Evolutionary conservation across 53 echinoderm and acorn worm species (phyloP).

Genomic region (Temnopleurus reevesii): DNA sequence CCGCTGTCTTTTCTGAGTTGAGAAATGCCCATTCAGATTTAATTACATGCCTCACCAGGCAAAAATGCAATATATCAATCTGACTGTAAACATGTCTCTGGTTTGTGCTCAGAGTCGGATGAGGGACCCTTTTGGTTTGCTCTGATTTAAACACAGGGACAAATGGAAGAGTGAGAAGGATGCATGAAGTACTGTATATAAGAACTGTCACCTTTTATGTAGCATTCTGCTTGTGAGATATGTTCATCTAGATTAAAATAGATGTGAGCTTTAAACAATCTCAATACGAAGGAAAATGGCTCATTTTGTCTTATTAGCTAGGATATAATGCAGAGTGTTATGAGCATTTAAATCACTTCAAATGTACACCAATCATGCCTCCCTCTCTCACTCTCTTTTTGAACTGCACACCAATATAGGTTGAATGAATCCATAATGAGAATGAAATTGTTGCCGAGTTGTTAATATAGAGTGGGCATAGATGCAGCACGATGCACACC

Average conservation of each 20-base stretch:
- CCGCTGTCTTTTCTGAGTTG: slow-evolving; percentile 11
- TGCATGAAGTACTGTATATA: background rate
- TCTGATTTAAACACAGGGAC: background rate
- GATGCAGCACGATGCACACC: background rate
- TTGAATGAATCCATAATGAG: slow-evolving; percentile 23
- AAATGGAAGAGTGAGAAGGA: background rate
- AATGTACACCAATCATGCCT: background rate
- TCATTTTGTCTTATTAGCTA: background rate
- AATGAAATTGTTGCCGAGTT: background rate
- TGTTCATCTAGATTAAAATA: background rate
- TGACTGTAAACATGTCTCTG: slow-evolving; percentile 36
- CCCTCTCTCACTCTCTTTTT: background rate
- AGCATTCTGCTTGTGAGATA: background rate
- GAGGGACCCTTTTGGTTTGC: background rate
- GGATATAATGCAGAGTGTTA: background rate
- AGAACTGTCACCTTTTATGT: background rate
- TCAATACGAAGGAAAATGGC: too few relatives aligned
- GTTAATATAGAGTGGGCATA: background rate
- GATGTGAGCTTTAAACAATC: background rate
- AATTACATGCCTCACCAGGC: slow-evolving; percentile 39
- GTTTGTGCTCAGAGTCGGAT: background rate
- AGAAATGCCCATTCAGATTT: slow-evolving; percentile 34
- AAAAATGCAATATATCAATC: slow-evolving; percentile 19
- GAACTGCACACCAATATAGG: background rate
- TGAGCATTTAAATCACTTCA: slow-evolving; percentile 6